Percentiles rank a stretch among this genome's conserved stretches.
Evolutionary conservation across 2,797 vertebrate species (phyloP).

Genomic region (Syndactyla subalaris): DNA sequence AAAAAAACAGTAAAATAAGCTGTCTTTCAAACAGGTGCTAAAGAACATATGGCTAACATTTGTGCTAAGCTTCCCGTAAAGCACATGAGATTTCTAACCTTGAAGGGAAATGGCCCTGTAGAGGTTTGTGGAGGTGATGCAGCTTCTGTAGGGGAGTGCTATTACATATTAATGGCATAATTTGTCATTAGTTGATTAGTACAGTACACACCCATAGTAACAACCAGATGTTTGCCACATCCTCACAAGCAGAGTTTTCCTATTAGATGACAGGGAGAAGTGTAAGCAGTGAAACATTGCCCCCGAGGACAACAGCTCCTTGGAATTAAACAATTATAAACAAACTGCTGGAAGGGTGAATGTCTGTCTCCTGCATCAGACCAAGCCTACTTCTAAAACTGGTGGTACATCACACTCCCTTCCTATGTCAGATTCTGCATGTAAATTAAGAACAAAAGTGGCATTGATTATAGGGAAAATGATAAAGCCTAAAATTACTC

Average conservation of each 20-base stretch:
- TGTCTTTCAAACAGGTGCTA: not conserved
- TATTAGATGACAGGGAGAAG: not conserved
- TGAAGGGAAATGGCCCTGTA: not conserved
- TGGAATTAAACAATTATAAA: not conserved
- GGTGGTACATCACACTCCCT: not conserved
- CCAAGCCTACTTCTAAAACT: not conserved
- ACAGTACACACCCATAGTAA: not conserved
- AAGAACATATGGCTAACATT: not conserved
- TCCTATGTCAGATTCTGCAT: fast-evolving
- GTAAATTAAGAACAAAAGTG: not conserved
- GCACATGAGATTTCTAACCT: not conserved
- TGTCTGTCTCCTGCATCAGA: not conserved
- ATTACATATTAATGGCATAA: constrained; percentile 17
- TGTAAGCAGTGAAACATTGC: not conserved
- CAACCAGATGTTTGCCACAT: constrained; percentile 6
- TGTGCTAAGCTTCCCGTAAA: not conserved
- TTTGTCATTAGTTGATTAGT: constrained; percentile 41
- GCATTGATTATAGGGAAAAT: not conserved
- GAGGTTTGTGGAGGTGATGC: not conserved
- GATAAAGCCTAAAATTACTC: not conserved
- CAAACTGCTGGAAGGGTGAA: not conserved
- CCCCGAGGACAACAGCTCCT: not conserved
- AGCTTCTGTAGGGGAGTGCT: not conserved
- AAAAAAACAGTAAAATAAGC: not conserved
- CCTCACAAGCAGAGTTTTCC: not conserved